Evolutionary conservation across 2,888 invertebrate genomes (phyloP).

Genomic region (Dromius quadrimaculatus): DNA sequence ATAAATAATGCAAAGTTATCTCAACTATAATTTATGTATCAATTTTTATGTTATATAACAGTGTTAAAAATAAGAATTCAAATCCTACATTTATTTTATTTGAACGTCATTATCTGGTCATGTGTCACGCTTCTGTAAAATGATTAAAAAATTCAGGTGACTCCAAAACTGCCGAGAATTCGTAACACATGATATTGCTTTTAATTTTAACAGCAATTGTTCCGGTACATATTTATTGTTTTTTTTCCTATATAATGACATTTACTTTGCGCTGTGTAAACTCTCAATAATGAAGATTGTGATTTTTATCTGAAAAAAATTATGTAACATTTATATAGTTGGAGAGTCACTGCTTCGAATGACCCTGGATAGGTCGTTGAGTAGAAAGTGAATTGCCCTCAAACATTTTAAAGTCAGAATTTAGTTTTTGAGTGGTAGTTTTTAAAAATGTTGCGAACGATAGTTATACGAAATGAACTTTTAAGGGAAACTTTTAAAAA

Average conservation of each 20-base stretch:
- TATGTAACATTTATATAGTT: constrained; percentile 10
- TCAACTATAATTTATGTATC: too few relatives aligned
- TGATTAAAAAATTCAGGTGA: constrained; percentile 26
- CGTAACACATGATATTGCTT: not conserved
- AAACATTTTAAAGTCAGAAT: constrained; percentile 51
- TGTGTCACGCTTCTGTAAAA: constrained; percentile 38
- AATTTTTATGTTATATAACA: too few relatives aligned
- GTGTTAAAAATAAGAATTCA: too few relatives aligned
- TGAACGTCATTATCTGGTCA: too few relatives aligned
- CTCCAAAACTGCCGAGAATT: constrained; percentile 2
- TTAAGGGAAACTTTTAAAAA: constrained; percentile 74
- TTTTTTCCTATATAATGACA: not conserved
- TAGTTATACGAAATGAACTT: constrained; percentile 77
- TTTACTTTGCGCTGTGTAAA: not conserved
- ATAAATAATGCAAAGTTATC: too few relatives aligned
- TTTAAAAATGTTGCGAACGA: constrained; percentile 79
- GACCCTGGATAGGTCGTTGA: constrained; percentile 49
- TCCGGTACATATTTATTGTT: not conserved
- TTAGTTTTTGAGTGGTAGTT: constrained; percentile 29
- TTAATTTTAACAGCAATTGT: not conserved
- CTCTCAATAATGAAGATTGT: not conserved
- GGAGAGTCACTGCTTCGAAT: constrained; percentile 52
- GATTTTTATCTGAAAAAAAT: not conserved
- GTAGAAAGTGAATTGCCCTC: constrained; percentile 50
- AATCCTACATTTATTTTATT: constrained; percentile 11